Conservation (phyloP, 2,113 vertebrate genomes). For the Tapirus terrestris region DNA sequence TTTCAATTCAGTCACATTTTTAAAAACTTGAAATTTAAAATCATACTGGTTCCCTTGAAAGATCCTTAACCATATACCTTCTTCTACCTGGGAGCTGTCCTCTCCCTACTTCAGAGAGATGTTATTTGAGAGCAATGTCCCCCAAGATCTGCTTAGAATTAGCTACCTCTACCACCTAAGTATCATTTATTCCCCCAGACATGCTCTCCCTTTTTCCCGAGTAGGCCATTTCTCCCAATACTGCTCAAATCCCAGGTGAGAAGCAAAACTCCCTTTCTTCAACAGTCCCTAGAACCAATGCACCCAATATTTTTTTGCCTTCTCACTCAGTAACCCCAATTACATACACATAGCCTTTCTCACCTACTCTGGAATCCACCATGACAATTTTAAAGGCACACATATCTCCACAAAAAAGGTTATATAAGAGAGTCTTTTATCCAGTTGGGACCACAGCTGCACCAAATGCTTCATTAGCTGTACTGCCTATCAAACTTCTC, state of each 20-base stretch:
- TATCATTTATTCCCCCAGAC: neutral
- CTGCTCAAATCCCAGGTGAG: neutral
- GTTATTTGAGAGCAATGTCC: neutral
- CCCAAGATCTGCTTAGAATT: neutral
- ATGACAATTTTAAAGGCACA: neutral
- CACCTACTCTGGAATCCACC: neutral
- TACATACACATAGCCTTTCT: neutral
- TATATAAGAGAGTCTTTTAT: neutral
- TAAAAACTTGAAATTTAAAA: constrained; percentile 51
- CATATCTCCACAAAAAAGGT: neutral
- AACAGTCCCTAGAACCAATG: neutral
- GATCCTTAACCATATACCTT: neutral
- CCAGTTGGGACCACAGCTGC: neutral
- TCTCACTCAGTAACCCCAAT: neutral
- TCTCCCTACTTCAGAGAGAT: neutral
- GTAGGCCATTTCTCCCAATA: neutral
- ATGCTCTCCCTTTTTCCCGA: neutral
- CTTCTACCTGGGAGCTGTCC: neutral
- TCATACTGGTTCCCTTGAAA: constrained; percentile 44
- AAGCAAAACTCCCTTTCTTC: constrained; percentile 30
- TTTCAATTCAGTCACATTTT: constrained; percentile 55
- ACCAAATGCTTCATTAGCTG: constrained; percentile 17
- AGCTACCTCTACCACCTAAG: neutral
- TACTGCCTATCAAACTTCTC: constrained; percentile 18
- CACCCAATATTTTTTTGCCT: neutral